These are phyloP conservation scores for Orchesellides sinensis DNA, from an alignment of 2,888 invertebrate species.

Conservation along the genomic window DNA sequence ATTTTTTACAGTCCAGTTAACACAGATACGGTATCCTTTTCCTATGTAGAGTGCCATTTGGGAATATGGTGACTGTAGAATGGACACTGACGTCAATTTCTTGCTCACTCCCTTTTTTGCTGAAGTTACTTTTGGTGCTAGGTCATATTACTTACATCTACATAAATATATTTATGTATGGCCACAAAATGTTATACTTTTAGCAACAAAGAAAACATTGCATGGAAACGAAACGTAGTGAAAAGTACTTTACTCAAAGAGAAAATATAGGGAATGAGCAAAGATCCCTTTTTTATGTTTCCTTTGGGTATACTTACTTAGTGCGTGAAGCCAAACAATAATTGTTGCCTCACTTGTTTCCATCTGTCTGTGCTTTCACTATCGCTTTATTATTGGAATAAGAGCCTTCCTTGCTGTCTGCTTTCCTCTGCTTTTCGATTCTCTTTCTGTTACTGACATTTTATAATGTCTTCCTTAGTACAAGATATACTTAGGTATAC, in stretches of 20 bases:
- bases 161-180: neutral
- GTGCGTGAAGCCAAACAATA: constrained; percentile 75
- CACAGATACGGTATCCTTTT: neutral
- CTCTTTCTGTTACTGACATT: neutral
- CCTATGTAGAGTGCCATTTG: constrained; percentile 54
- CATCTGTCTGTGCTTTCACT: constrained; percentile 68
- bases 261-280: constrained; percentile 71
- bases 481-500: neutral
- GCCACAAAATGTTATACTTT: neutral
- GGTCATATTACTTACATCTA: constrained; percentile 4
- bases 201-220: constrained; percentile 1
- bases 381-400: constrained; percentile 67
- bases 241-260: constrained; percentile 49
- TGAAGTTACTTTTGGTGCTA: constrained; percentile 12
- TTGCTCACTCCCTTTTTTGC: constrained; percentile 42
- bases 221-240: constrained; percentile 4
- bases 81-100: constrained; percentile 74
- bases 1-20: neutral
- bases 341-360: constrained; percentile 73
- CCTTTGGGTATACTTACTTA: constrained; percentile 74
- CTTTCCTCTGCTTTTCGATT: constrained; percentile 35
- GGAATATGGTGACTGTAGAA: constrained; percentile 55
- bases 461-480: neutral
- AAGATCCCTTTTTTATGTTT: constrained; percentile 74
- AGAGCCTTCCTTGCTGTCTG: constrained; percentile 13